Base-by-base conservation (phyloP, 2,113 vertebrate species). In the Crocuta crocuta region DNA sequence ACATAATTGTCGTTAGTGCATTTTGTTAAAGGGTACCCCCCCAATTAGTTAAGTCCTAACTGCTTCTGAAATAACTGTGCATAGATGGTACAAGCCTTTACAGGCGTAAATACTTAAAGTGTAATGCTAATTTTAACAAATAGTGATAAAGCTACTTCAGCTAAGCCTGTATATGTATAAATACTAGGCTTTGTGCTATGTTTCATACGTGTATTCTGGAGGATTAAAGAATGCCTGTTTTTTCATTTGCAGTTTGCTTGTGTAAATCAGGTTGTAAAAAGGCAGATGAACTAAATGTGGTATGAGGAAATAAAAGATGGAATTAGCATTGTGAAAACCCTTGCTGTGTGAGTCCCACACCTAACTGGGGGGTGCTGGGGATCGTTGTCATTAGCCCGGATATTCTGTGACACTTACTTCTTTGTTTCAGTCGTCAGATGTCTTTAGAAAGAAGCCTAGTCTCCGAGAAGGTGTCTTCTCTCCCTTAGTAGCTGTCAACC, bases 281-380 rank as follows among this genome's bases (percentile, higher is more conserved):
- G 66, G 50, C 95, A 92, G 78, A 94, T 94, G 94, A 95, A 95
- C 78, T 96, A 61, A 97, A 90, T 97, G 84, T 98, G 96, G 96
- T 98, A 96, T 97, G 90, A 98, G 95, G 82, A 98, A 98, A 98
- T 98, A 97, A 98, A 98, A 97, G 98, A 98, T 98, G 96, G 96
- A 97, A 98, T 98, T 97, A 96, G 97, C 96, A 92, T 91, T 98
- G 48, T 95, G 80, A 73, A 90, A 91, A 53, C 19, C 89, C 33
- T 48, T 58, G 7, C 9, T 95, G 31, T 91, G 39, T 91, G 86
- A 82, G 39, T 96, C 90, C 48, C 80, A 26, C 58, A 71, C 19
- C 45, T 53, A 26, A 80, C 73, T 2, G 11, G 13, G 31, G 89
- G 45, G 26, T 68, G 50, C 16, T 13, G 24, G 21, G n/a, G 24